Base-by-base conservation (phyloP, 1,140 invertebrate species). In the Ips typographus region DNA sequence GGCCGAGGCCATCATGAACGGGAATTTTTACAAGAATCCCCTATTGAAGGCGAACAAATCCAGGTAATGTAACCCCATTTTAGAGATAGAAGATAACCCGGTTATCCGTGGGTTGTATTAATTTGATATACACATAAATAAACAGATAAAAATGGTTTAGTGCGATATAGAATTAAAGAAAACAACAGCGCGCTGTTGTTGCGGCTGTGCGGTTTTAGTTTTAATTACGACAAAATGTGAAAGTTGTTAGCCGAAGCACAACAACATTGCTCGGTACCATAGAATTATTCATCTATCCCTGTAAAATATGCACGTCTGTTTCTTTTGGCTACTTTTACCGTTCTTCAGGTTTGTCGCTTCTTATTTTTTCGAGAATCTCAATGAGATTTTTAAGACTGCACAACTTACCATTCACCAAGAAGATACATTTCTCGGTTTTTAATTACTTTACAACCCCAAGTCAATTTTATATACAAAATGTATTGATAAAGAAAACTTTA, bases 21-120 rank as follows among this genome's bases (percentile, higher is more conserved):
- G 77, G 57, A 77, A 77, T 52, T 75, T 78, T 57, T 74, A 76
- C 41, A 72, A 76, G 57, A 79, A 79, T 71, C 77, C 77, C 38
- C 67, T 78, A 49, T 67, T 78, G 41, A 78, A 79, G 73, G 76
- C 73, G 64, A 77, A 71, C 37, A 71, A 74, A 66, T 75, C 75
- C 55, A 77, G 77, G 77, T 78, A 73, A 76, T 71, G 53, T 22
- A 22, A 22, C 22, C 22, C 22, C 22, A 22, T 22, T 22, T 22
- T 22, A 22, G 22, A 22, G 22, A 22, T 22, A 22, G 22, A 22
- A 22, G 22, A 22, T 22, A 22, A 22, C 22, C 22, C 22, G 22
- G 22, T 22, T 22, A 22, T 22, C 22, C 0, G 22, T 22, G 22
- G 22, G 22, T 22, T 22, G 22, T 22, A 22, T 22, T 22, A 22